Conservation (phyloP, 92 coral and sea anemone genomes). For the Blastomussa wellsi region DNA sequence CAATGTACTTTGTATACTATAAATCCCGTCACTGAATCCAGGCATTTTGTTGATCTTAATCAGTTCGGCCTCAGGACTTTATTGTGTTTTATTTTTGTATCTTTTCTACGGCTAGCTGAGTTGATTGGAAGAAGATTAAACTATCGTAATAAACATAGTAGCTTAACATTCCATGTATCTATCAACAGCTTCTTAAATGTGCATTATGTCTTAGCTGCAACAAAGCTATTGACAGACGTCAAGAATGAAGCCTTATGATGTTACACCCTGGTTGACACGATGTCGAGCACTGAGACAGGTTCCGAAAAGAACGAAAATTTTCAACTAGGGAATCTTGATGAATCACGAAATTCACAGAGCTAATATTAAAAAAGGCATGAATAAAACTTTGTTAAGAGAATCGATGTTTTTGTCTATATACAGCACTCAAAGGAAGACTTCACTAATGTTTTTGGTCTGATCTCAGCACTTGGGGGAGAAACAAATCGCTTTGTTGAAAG, state of each 20-base stretch:
- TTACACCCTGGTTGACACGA: too few relatives aligned
- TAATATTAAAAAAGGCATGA: not conserved
- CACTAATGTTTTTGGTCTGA: not conserved
- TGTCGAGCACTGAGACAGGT: too few relatives aligned
- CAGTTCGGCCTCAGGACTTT: not conserved
- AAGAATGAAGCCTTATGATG: too few relatives aligned
- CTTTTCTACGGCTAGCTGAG: not conserved
- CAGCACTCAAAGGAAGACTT: not conserved
- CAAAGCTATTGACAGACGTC: not conserved
- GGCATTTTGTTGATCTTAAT: not conserved
- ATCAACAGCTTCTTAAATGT: not conserved
- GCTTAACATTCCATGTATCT: not conserved
- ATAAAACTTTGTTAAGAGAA: not conserved
- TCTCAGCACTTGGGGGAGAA: not conserved
- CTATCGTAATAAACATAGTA: not conserved
- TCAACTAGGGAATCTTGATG: not conserved
- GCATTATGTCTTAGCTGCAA: not conserved
- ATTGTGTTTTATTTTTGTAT: not conserved
- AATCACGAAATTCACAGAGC: not conserved
- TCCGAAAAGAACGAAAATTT: not conserved
- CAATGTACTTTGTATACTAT: not conserved
- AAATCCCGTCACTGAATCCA: not conserved
- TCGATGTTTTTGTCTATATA: not conserved
- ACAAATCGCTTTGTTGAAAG: not conserved
- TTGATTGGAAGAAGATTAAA: not conserved